phyloP scores from a whole-genome alignment of 2,888 invertebrate genomes.

The Magallana nippona region DNA sequence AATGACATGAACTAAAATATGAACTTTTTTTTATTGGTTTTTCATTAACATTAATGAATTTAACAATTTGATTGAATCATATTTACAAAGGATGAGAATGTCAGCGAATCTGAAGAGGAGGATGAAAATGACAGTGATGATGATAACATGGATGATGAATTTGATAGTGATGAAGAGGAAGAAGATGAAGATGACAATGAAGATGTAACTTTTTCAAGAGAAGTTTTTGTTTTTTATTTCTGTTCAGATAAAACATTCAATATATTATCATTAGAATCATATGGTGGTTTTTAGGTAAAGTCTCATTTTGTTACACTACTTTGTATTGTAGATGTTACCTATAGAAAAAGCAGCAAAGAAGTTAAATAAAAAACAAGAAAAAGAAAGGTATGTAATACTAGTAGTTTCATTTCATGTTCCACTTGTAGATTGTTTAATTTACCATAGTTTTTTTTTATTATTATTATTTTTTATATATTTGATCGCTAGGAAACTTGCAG shows the following conservation, averaged over 20 bases:
- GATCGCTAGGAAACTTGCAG: slow-evolving; percentile 84
- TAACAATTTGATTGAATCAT: not conserved
- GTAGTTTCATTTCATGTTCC: not conserved
- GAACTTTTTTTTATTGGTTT: too few relatives aligned
- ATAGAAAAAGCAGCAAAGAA: slow-evolving; percentile 91
- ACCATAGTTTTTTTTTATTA: not conserved
- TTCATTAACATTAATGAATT: not conserved
- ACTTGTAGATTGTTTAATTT: not conserved
- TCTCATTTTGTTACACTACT: too few relatives aligned
- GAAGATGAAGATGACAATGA: slow-evolving; percentile 47
- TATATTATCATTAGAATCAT: too few relatives aligned
- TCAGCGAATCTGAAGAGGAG: slow-evolving; percentile 55
- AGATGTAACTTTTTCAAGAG: slow-evolving; percentile 16
- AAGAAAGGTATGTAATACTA: slow-evolving; percentile 82
- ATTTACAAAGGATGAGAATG: slow-evolving; percentile 38
- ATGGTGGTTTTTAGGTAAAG: too few relatives aligned
- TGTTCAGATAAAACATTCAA: not conserved
- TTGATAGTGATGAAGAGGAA: slow-evolving; percentile 57
- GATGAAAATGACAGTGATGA: slow-evolving; percentile 61
- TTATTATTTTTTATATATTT: not conserved
- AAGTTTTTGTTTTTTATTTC: not conserved
- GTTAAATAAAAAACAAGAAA: slow-evolving; percentile 87
- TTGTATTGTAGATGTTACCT: slow-evolving; percentile 85
- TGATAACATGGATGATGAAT: slow-evolving; percentile 64
- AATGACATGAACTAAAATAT: too few relatives aligned